Percentiles rank a stretch among this genome's conserved stretches.
Evolutionary conservation across 1,140 invertebrate species (phyloP).

Genomic region (Araneus ventricosus): DNA sequence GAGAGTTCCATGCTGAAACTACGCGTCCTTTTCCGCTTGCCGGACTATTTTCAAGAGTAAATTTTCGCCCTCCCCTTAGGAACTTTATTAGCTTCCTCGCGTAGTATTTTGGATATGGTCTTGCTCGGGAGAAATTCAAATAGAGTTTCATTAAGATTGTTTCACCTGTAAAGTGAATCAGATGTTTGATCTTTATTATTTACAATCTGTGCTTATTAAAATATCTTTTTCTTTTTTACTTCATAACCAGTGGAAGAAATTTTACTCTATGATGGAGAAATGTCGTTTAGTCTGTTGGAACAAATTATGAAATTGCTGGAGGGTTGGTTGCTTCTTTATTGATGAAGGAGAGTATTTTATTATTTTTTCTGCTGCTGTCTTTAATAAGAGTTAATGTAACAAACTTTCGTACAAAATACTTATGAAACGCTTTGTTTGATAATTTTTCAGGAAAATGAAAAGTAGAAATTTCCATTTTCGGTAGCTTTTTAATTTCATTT

Average conservation of each 20-base stretch:
- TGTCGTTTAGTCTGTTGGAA: no score
- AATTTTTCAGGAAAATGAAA: no score
- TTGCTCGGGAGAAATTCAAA: not conserved
- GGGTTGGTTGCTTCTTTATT: no score
- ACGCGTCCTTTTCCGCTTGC: not conserved
- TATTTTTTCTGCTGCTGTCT: no score
- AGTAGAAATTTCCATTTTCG: no score
- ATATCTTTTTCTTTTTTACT: not conserved
- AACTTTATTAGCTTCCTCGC: not conserved
- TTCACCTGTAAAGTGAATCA: not conserved
- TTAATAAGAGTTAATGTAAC: no score
- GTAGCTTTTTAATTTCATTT: no score
- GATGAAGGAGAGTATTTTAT: no score
- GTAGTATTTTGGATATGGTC: not conserved
- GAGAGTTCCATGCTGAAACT: not conserved
- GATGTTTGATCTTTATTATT: not conserved
- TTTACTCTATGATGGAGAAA: no score
- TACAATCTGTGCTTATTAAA: constrained; percentile 2
- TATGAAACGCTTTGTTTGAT: no score
- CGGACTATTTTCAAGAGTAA: not conserved
- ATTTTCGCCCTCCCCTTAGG: not conserved
- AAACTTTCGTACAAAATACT: no score
- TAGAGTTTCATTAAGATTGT: not conserved
- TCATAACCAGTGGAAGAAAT: not conserved
- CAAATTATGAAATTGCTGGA: no score